Base-by-base conservation (phyloP, 1,140 invertebrate genomes). In the Anthonomus grandis region DNA sequence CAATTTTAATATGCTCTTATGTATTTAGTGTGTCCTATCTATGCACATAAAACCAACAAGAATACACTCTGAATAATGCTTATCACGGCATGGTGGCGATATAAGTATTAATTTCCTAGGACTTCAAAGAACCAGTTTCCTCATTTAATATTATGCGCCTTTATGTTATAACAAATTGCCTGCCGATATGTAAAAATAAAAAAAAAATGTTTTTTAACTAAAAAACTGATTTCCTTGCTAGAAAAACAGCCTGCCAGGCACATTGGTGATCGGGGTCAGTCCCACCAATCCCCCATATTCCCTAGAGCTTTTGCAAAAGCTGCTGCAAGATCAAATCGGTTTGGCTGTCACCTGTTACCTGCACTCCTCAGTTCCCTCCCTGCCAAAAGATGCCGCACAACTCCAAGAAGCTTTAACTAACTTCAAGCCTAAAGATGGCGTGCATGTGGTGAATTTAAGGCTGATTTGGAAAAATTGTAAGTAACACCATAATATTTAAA, bases 391-490 rank as follows among this genome's bases (percentile, higher is more conserved):
- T n/a, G 73, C 70, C 41, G 66, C 58, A 49, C 60, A 49, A 62
- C 76, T 58, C 41, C 53, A 39, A 37, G 60, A 64, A 53, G 64
- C 39, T 64, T 75, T 64, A 36, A 53, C 59, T 57, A 64, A 50
- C 57, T 54, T 64, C 55, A 52, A 31, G 42, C 45, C 31, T 24
- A 59, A 37, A 59, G 67, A 65, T 60, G 59, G 45, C n/a, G 58
- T 71, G 23, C 68, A 69, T 24, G 64, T 76, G 61, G 60, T 87
- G 18, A 79, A 82, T 57, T 52, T 90, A 4, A 81, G 78, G 59
- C 68, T 91, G 56, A 87, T 92, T 68, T 91, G 87, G 84, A 90
- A 87, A 79, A 74, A 83, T 74, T 81, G 88, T 90, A 80, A 78
- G 75, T 73, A 58, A n/a, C n/a, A n/a, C n/a, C n/a, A n/a, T n/a